phyloP scores from a whole-genome alignment of 2,113 vertebrate species.

The Nipponia nippon region DNA sequence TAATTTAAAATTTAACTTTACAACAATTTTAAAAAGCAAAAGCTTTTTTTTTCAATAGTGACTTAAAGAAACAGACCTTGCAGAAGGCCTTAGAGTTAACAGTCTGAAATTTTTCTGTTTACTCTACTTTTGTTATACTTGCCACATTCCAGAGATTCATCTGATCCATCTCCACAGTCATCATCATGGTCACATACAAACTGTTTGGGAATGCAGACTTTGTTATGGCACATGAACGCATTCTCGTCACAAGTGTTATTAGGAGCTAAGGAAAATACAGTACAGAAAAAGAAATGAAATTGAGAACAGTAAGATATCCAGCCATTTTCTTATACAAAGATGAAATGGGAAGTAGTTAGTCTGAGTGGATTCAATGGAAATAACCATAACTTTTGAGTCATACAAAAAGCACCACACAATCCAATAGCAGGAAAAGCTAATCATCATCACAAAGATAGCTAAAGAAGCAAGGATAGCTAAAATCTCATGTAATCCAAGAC shows the following conservation, averaged over 20 bases:
- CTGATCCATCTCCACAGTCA: conserved; percentile 94
- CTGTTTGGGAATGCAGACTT: conserved; percentile 89
- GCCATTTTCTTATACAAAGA: neutral
- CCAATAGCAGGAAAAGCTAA: neutral
- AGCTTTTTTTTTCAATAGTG: neutral
- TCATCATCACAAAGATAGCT: neutral
- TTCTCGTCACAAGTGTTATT: conserved; percentile 96
- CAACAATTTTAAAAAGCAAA: neutral
- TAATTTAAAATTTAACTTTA: neutral
- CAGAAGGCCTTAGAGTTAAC: neutral
- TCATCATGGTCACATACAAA: conserved; percentile 96
- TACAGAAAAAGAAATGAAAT: neutral
- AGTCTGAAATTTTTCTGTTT: neutral
- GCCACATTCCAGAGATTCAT: conserved; percentile 93
- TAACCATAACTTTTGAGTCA: neutral
- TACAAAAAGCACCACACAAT: neutral
- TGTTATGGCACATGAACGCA: conserved; percentile 90
- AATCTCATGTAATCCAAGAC: neutral
- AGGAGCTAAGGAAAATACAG: conserved; percentile 79
- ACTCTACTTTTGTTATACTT: conserved; percentile 61
- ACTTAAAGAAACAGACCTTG: neutral
- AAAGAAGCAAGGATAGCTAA: neutral
- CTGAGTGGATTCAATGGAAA: neutral
- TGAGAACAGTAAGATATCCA: neutral
- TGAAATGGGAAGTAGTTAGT: neutral